phyloP scores from a whole-genome alignment of 2,797 vertebrate species.

The Balearica regulorum region DNA sequence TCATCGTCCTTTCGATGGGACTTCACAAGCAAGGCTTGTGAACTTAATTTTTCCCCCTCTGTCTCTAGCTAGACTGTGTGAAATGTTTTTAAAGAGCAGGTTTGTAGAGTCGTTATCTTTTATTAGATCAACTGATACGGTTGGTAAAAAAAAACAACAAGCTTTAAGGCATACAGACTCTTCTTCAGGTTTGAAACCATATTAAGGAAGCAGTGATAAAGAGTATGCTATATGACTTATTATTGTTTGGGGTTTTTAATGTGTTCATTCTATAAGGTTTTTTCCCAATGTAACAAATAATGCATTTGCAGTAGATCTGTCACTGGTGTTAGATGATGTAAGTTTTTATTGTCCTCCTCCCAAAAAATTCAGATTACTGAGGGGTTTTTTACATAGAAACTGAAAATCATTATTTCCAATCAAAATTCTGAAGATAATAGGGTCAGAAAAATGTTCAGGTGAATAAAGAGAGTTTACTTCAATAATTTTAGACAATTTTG shows the following conservation, averaged over 20 bases:
- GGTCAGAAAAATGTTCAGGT: neutral
- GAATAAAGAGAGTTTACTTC: neutral
- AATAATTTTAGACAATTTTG: neutral
- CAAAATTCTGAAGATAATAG: neutral
- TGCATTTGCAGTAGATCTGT: neutral
- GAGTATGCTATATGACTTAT: neutral
- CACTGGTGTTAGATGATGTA: neutral
- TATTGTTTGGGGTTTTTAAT: neutral
- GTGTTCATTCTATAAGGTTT: neutral
- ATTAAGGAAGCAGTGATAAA: neutral
- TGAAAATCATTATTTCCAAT: neutral
- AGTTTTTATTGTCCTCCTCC: neutral
- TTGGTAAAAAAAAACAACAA: neutral
- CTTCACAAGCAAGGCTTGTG: conserved; percentile 22
- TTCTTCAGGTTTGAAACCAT: neutral
- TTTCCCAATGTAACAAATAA: neutral
- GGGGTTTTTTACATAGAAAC: neutral
- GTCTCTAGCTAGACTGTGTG: conserved; percentile 16
- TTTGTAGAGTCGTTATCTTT: conserved; percentile 27
- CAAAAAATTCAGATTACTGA: neutral
- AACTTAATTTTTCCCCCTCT: conserved; percentile 9
- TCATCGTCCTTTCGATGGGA: neutral
- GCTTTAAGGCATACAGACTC: neutral
- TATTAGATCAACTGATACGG: conserved; percentile 2
- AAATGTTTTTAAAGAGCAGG: conserved; percentile 23